These are phyloP conservation scores for Cotesia vestalis DNA, from an alignment of 1,140 invertebrate species.

Conservation along the genomic window DNA sequence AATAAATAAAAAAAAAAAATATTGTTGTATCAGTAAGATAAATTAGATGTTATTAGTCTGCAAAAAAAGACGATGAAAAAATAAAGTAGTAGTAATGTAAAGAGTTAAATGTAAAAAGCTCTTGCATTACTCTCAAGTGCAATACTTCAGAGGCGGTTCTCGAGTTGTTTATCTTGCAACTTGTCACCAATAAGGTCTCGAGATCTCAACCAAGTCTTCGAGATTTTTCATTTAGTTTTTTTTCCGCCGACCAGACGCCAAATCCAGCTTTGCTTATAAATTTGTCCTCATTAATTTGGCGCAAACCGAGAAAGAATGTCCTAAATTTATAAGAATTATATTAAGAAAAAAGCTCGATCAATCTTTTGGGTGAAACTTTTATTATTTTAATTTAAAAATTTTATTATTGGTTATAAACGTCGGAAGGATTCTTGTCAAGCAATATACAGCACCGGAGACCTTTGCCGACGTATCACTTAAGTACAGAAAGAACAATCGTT, in stretches of 20 bases:
- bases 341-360: neutral
- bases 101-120: conserved; percentile 13
- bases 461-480: neutral
- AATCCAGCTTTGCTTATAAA: neutral
- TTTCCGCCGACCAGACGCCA: conserved; percentile 1
- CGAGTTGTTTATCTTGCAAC: conserved; percentile 41
- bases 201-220: conserved; percentile 17
- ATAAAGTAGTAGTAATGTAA: too few species aligned
- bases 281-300: neutral
- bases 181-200: conserved; percentile 34
- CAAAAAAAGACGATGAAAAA: too few species aligned
- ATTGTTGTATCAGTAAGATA: too few species aligned
- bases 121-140: conserved; percentile 35
- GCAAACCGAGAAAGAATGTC: neutral
- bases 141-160: conserved; percentile 22
- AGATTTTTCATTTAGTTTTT: conserved; percentile 17
- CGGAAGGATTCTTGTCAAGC: too few species aligned
- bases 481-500: conserved; percentile 12
- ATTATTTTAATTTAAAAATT: neutral
- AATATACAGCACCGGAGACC: neutral
- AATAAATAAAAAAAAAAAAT: too few species aligned
- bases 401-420: too few species aligned
- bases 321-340: conserved; percentile 13
- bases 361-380: neutral
- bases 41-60: too few species aligned